Conservation (phyloP, 2,797 vertebrate genomes). For the Calcarius lapponicus region DNA sequence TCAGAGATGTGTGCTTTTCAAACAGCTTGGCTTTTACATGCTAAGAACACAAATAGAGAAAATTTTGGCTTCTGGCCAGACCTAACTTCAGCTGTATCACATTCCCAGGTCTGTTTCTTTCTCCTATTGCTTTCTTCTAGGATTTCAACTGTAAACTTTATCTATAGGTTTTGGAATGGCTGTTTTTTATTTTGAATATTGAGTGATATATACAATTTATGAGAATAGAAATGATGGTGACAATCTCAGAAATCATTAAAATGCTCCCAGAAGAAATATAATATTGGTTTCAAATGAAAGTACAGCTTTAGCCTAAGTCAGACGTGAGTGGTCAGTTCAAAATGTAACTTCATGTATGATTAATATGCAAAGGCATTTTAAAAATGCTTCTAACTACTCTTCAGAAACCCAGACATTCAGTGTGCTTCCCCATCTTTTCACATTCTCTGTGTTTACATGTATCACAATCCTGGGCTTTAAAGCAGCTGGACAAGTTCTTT, state of each 20-base stretch:
- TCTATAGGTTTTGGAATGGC: background rate
- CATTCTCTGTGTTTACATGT: background rate
- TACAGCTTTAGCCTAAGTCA: background rate
- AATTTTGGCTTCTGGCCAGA: background rate
- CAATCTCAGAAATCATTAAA: background rate
- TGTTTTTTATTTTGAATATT: background rate
- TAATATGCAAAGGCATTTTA: background rate
- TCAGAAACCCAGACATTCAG: background rate
- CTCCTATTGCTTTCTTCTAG: background rate
- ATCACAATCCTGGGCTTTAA: background rate
- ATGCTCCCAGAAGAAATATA: background rate
- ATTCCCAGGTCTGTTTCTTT: background rate
- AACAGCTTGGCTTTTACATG: background rate
- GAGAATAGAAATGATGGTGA: background rate
- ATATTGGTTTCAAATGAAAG: background rate
- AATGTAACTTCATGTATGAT: background rate
- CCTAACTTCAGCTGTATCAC: background rate
- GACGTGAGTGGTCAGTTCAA: background rate
- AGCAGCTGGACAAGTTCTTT: background rate
- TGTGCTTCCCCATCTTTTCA: background rate
- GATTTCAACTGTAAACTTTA: background rate
- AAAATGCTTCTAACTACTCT: background rate
- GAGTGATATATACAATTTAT: background rate
- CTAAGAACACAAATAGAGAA: conserved; percentile 2
- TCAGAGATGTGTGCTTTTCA: background rate